A percentile compares a stretch with the other conserved stretches of the same genome.
phyloP scores from a whole-genome alignment of 2,113 vertebrate species.

The Peromyscus polionotus region DNA sequence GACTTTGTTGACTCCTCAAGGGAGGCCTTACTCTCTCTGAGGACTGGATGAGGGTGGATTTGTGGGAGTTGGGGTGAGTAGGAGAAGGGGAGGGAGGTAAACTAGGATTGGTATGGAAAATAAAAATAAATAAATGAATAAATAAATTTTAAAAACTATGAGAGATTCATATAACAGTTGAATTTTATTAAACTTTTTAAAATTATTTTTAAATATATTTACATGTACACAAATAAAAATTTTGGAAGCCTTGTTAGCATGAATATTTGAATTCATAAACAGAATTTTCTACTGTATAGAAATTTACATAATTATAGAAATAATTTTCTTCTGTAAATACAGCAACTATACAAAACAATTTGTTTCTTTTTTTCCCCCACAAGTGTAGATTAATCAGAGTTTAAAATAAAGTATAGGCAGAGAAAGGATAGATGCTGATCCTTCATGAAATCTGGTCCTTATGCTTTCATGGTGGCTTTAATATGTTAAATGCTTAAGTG shows the following conservation, averaged over 20 bases:
- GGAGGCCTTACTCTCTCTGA: too few relatives aligned
- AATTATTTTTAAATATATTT: not conserved
- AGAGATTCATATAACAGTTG: not conserved
- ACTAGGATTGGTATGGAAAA: too few relatives aligned
- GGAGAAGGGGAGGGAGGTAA: too few relatives aligned
- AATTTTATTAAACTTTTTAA: not conserved
- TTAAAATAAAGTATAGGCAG: not conserved
- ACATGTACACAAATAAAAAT: not conserved
- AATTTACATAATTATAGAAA: not conserved
- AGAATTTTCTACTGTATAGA: not conserved
- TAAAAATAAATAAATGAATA: too few relatives aligned
- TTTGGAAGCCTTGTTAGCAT: not conserved
- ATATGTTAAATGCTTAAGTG: not conserved
- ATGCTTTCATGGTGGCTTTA: not conserved
- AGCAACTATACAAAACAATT: not conserved
- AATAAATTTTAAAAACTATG: too few relatives aligned
- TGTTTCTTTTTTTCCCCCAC: not conserved
- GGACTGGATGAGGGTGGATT: too few relatives aligned
- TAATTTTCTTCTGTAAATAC: not conserved
- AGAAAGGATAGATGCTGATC: not conserved
- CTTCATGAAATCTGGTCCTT: constrained; percentile 16
- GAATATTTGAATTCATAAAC: not conserved
- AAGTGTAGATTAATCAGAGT: not conserved
- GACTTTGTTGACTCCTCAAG: too few relatives aligned
- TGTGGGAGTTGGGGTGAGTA: too few relatives aligned